Evolutionary conservation across 2,113 vertebrate species (phyloP), one percentile per base, ranked within the genome.

Genomic region (Calyptommatus sinebrachiatus): DNA sequence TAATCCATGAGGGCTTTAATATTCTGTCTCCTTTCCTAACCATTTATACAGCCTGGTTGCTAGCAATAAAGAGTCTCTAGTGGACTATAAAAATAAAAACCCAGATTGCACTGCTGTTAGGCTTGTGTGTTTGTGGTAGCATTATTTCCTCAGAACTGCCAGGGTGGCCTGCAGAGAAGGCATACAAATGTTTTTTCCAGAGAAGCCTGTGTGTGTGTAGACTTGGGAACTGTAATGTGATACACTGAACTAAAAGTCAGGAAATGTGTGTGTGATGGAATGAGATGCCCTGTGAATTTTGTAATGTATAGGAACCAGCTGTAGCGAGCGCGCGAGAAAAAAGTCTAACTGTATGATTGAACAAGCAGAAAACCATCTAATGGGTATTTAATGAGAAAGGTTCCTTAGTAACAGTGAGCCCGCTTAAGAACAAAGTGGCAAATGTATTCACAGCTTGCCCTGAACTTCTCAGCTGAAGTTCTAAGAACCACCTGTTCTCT

Each of bases 131-230:
- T 65, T 79, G 70, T 63, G 68, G 62, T 26, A 83, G 28, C 24
- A 66, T 76, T 8, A 41, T n/a, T 22, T 69, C 22, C 28, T 50
- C 53, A 62, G 57, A 79, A 70, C 28, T 63, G 41, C 11, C 41
- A 28, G 71, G 66, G 77, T 63, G 82, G 82, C 76, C 71, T 75
- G 60, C 8, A 69, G 22, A 50, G 45, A 26, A 63, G 50, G 41
- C 73, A 18, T 29, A 50, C 60, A 77, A 50, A 77, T 70, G 31
- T 31, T 71, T 75, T 79, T 70, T 83, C 66, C 82, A 75, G 66
- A 76, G 24, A 45, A 41, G 68, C 31, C 10, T 53, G 50, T 53
- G 50, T 12, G 53, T 16, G 53, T 18, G 16, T 2, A 18, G 63
- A 48, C 45, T 71, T 74, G 76, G 76, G 65, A 65, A 48, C 35